A percentile compares a stretch with the other conserved stretches of the same genome.
Evolutionary conservation across 2,797 vertebrate genomes (phyloP).

Genomic region (Sebastes jordani): DNA sequence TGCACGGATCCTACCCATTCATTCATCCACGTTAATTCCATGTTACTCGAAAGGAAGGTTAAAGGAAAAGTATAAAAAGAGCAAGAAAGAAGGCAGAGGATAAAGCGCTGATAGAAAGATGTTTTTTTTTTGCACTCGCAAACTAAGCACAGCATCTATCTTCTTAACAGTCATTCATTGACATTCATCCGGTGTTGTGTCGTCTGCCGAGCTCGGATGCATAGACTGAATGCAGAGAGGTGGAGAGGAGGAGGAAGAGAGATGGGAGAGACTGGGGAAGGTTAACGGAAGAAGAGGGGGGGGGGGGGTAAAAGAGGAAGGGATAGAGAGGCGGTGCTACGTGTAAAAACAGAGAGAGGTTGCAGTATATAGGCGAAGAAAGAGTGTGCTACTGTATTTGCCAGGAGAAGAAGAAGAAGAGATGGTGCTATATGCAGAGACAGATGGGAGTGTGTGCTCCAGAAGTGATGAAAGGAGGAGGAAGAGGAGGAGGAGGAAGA

Average conservation of each 20-base stretch:
- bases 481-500: not conserved
- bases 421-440: constrained; percentile 15
- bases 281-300: not conserved
- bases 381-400: constrained; percentile 29
- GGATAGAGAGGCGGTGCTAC: constrained; percentile 32
- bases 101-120: constrained; percentile 42
- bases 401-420: not conserved
- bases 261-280: not conserved
- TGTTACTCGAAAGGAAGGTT: not conserved
- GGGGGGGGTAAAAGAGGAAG: constrained; percentile 2
- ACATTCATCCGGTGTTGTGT: constrained; percentile 74
- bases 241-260: not conserved
- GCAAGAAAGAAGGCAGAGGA: constrained; percentile 38
- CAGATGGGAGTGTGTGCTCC: constrained; percentile 47
- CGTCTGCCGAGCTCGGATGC: constrained; percentile 73
- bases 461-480: constrained; percentile 23
- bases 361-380: not conserved
- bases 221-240: constrained; percentile 75
- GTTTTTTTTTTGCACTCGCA: constrained; percentile 35
- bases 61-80: constrained; percentile 44
- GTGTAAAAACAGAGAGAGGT: constrained; percentile 4
- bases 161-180: constrained; percentile 75
- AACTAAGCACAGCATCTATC: constrained; percentile 61
- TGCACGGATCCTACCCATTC: constrained; percentile 30
- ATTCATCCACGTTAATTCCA: constrained; percentile 20